phyloP scores from a whole-genome alignment of 2,797 vertebrate genomes.

The Orestias chungarensis region DNA sequence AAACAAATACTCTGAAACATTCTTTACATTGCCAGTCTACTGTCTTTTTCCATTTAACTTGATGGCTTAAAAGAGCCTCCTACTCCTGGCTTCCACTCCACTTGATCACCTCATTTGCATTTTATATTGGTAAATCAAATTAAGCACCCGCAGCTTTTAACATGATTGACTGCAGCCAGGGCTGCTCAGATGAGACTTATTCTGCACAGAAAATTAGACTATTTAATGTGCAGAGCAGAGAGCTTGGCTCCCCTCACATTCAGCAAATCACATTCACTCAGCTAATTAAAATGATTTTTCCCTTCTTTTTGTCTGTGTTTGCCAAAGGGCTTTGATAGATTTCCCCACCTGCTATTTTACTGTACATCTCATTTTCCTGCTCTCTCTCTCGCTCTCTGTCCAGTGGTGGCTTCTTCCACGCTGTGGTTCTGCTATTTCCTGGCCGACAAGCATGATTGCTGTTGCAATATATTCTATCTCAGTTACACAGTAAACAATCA shows the following conservation, averaged over 20 bases:
- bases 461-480: slow-evolving; percentile 16
- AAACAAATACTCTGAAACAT: slow-evolving; percentile 99
- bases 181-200: slow-evolving; percentile 97
- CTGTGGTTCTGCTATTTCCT: slow-evolving; percentile 16
- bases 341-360: slow-evolving; percentile 91
- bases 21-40: slow-evolving; percentile 92
- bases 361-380: slow-evolving; percentile 69
- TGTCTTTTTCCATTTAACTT: slow-evolving; percentile 98
- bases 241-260: slow-evolving; percentile 86
- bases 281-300: slow-evolving; percentile 98
- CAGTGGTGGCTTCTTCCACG: slow-evolving; percentile 18
- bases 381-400: background rate
- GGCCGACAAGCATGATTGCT: slow-evolving; percentile 16
- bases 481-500: slow-evolving; percentile 48
- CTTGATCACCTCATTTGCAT: slow-evolving; percentile 99
- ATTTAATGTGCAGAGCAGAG: slow-evolving; percentile 90
- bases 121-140: slow-evolving; percentile 99
- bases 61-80: slow-evolving; percentile 97
- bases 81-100: slow-evolving; percentile 93
- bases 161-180: slow-evolving; percentile 99
- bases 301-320: slow-evolving; percentile 79
- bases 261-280: slow-evolving; percentile 97
- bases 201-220: slow-evolving; percentile 95
- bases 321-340: slow-evolving; percentile 87
- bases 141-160: slow-evolving; percentile 99